Percentiles rank a stretch among this genome's conserved stretches.
phyloP scores from a whole-genome alignment of 2,113 vertebrate genomes.

The Hemichromis elongatus region DNA sequence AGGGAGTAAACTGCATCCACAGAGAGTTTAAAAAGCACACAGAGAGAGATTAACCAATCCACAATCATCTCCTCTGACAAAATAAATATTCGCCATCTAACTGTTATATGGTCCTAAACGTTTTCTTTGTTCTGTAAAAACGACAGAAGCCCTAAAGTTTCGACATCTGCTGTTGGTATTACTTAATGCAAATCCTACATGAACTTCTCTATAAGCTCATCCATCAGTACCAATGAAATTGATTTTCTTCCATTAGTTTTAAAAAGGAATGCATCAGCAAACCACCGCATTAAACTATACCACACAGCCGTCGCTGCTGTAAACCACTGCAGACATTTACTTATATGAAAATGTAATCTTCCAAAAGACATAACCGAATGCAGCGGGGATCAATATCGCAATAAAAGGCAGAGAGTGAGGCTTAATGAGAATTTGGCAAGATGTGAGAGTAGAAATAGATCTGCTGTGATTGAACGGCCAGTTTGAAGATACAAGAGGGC shows the following conservation, averaged over 20 bases:
- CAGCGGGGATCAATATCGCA: conserved; percentile 68
- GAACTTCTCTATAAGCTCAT: neutral
- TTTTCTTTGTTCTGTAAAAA: neutral
- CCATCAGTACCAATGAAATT: neutral
- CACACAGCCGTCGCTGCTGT: neutral
- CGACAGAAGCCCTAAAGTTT: neutral
- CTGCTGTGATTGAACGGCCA: conserved; percentile 43
- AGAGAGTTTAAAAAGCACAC: neutral
- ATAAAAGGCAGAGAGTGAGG: conserved; percentile 43
- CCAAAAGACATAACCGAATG: conserved; percentile 53
- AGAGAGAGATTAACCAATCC: neutral
- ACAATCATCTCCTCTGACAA: neutral
- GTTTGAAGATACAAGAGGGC: conserved; percentile 11
- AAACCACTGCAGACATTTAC: conserved; percentile 44
- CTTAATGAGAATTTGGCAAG: conserved; percentile 57
- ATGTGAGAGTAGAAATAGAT: conserved; percentile 53
- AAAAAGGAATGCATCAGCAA: neutral
- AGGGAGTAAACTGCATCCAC: neutral
- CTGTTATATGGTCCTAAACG: neutral
- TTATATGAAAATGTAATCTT: conserved; percentile 69
- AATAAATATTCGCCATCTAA: neutral
- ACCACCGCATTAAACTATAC: neutral
- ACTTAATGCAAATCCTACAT: neutral
- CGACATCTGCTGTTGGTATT: neutral
- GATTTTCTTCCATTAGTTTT: neutral